Conservation (phyloP, 2,113 vertebrate genomes). For the Macrotus californicus region DNA sequence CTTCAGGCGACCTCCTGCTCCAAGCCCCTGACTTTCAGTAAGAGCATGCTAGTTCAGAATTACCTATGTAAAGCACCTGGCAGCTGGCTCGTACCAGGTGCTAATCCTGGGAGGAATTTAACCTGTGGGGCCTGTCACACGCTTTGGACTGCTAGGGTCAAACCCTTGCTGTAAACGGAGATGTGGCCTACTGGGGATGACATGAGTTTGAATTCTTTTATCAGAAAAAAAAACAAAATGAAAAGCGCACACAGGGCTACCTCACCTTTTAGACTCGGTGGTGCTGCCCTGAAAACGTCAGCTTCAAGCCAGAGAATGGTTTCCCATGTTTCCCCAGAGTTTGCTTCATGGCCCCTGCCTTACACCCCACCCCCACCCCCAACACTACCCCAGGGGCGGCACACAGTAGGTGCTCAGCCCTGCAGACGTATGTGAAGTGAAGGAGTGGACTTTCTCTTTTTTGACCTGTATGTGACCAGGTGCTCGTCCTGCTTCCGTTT, state of each 20-base stretch:
- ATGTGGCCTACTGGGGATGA: not conserved
- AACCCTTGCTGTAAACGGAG: not conserved
- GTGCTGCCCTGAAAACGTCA: not conserved
- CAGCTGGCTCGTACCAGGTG: not conserved
- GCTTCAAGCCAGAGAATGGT: not conserved
- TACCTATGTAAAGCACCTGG: not conserved
- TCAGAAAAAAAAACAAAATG: not conserved
- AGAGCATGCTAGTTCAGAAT: not conserved
- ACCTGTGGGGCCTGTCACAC: not conserved
- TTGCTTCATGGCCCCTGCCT: not conserved
- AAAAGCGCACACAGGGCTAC: not conserved
- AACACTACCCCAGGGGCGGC: not conserved
- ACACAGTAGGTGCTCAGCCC: rapidly evolving
- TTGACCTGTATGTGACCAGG: not conserved
- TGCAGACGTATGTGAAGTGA: rapidly evolving
- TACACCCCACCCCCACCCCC: too few species aligned
- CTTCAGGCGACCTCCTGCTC: not conserved
- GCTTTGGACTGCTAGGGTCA: not conserved
- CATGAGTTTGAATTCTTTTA: not conserved
- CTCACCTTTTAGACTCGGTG: not conserved
- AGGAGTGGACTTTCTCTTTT: not conserved
- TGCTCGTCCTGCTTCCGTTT: slow-evolving; percentile 56
- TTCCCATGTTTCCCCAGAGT: not conserved
- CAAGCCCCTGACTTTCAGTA: not conserved
- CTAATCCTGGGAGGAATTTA: not conserved